Evolutionary conservation across 2,797 vertebrate genomes (phyloP), one percentile per base, ranked within the genome.

Genomic region (Allenopithecus nigroviridis): DNA sequence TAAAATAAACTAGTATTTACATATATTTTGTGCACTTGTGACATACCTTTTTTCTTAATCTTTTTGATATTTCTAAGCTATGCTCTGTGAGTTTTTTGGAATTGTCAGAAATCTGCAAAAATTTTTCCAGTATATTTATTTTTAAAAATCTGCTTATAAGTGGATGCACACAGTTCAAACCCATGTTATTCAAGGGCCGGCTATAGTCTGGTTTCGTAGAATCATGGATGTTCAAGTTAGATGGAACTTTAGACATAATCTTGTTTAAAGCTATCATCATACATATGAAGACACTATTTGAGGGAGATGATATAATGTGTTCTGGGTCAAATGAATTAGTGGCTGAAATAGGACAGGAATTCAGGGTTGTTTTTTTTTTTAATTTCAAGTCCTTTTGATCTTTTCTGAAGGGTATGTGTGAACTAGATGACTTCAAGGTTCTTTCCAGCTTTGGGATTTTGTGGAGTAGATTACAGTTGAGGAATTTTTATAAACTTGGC

Each of bases 371-470:
- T 33, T 36, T 22, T 50, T 74, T 72, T 50, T 14, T 41, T 26
- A 48, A 48, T 39, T 50, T 43, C 36, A 33, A 89, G 57, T 76
- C 50, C 13, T 91, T 94, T 91, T 95, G 48, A 48, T 96, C 39
- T 88, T 95, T 95, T 89, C 28, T 70, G 39, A 90, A 83, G 59
- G 4, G 28, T 96, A 19, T 84, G 94, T 93, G 89, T 91, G 57
- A 95, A 68, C 89, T 97, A 76, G 13, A 72, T 84, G 70, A 84
- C 16, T 89, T 89, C 50, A 92, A 90, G 85, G n/a, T 96, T 94
- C 68, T 95, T 93, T 85, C 72, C n/a, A 85, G 68, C 79, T 76
- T 3, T 70, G 41, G 14, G 21, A 80, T 91, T 79, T 48, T 94
- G 39, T 93, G 81, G 39, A 87, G 33, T 72, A 85, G 48, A 81